Evolutionary conservation across 2,113 vertebrate genomes (phyloP).

Genomic region (Chloropsis cyanopogon): DNA sequence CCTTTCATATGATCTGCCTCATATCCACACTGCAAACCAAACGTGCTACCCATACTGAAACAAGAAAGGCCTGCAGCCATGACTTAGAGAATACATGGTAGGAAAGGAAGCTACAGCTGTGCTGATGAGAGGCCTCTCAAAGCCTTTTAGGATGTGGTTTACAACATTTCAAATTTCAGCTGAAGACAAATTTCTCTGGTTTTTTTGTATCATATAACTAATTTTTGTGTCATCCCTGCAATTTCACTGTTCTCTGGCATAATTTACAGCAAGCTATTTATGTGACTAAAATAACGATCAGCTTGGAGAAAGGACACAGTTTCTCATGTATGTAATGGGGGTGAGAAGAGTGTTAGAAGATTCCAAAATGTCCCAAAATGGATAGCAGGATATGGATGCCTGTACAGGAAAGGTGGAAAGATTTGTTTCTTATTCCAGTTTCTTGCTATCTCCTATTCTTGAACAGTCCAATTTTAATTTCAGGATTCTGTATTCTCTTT

Average conservation of each 20-base stretch:
- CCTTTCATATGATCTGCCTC: background rate
- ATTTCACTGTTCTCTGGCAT: background rate
- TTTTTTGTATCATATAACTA: background rate
- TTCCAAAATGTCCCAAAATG: background rate
- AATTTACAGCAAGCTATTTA: background rate
- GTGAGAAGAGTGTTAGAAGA: background rate
- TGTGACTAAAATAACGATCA: background rate
- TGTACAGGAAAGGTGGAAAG: background rate
- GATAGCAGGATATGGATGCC: background rate
- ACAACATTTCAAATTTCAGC: background rate
- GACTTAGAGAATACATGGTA: background rate
- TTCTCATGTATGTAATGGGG: background rate
- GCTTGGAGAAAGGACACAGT: background rate
- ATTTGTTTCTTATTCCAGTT: background rate
- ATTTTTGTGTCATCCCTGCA: background rate
- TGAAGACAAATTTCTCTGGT: background rate
- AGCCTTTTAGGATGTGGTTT: background rate
- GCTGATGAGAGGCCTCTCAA: background rate
- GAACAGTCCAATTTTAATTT: background rate
- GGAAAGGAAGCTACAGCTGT: background rate
- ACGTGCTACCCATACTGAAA: background rate
- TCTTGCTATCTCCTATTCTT: background rate
- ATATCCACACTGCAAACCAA: background rate
- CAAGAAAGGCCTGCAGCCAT: background rate
- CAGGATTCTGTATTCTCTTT: background rate